Evolutionary conservation across 2,888 invertebrate species (phyloP).

Genomic region (Neocrepidodera transversa): DNA sequence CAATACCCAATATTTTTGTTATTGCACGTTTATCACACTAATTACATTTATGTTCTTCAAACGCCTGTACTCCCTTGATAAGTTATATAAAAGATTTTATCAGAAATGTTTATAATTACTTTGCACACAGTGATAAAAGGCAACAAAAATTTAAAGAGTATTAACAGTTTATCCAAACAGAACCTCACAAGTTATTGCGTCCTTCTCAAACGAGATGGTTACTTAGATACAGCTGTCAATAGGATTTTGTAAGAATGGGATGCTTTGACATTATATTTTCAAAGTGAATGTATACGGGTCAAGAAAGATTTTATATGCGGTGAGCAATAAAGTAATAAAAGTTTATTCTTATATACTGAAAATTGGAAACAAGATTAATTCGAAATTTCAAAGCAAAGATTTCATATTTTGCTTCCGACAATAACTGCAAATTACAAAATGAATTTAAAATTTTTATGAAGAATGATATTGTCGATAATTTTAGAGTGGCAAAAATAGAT

Average conservation of each 20-base stretch:
- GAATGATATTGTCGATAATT: too few species aligned
- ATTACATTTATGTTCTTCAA: constrained; percentile 23
- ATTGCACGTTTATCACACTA: constrained; percentile 25
- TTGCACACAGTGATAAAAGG: constrained; percentile 24
- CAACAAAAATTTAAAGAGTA: constrained; percentile 12
- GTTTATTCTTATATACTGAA: too few species aligned
- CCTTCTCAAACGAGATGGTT: constrained; percentile 22
- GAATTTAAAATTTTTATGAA: too few species aligned
- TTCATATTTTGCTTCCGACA: too few species aligned
- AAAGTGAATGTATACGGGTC: not conserved
- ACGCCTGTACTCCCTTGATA: constrained; percentile 16
- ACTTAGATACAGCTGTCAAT: too few species aligned
- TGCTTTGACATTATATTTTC: constrained; percentile 15
- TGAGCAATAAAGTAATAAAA: too few species aligned
- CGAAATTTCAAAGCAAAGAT: too few species aligned
- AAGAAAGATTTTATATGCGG: too few species aligned
- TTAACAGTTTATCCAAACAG: constrained; percentile 12
- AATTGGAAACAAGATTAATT: too few species aligned
- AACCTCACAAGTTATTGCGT: constrained; percentile 25
- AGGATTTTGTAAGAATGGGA: constrained; percentile 16
- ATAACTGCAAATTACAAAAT: too few species aligned
- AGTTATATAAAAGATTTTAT: constrained; percentile 22
- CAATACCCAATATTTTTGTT: constrained; percentile 21
- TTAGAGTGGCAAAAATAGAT: too few species aligned
- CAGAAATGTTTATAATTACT: constrained; percentile 24